Percentiles rank a stretch among this genome's conserved stretches.
These are phyloP conservation scores for Rhagophthalmus giganteus DNA, from an alignment of 2,888 invertebrate species.

Conservation along the genomic window DNA sequence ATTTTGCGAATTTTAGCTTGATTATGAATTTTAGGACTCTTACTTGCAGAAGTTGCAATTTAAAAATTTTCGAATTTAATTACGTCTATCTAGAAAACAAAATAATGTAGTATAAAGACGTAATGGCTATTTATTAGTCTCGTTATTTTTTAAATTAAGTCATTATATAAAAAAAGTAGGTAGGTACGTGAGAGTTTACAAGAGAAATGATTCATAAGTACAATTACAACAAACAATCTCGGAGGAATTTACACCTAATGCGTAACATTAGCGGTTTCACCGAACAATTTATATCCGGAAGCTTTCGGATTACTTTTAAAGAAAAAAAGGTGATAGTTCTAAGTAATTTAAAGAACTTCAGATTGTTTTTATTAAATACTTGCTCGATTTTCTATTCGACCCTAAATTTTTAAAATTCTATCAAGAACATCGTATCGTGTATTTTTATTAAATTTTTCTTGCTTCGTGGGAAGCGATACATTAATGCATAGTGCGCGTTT, in stretches of 20 bases:
- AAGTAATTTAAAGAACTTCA: conserved; percentile 11
- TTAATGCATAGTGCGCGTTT: conserved; percentile 8
- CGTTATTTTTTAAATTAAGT: conserved; percentile 9
- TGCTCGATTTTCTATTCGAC: neutral
- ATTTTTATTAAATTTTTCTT: neutral
- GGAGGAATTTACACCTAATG: conserved; percentile 2
- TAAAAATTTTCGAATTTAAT: too few species aligned
- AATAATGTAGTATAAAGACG: too few species aligned
- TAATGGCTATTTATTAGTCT: neutral
- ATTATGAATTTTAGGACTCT: too few species aligned
- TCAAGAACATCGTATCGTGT: neutral
- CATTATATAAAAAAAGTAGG: conserved; percentile 5
- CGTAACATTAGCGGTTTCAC: conserved; percentile 15
- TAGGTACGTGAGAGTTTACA: conserved; percentile 1
- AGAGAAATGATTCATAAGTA: conserved; percentile 12
- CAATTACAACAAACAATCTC: conserved; percentile 11
- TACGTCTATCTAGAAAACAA: too few species aligned
- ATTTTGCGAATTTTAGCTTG: too few species aligned
- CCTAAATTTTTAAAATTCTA: neutral
- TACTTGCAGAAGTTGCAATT: too few species aligned
- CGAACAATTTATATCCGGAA: conserved; percentile 14
- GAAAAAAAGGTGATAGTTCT: conserved; percentile 11
- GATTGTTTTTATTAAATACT: conserved; percentile 13
- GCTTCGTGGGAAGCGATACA: conserved; percentile 1
- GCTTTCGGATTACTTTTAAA: conserved; percentile 12